A percentile compares a stretch with the other conserved stretches of the same genome.
phyloP scores from a whole-genome alignment of 2,797 vertebrate species.

The Platyrinchus mystaceus region DNA sequence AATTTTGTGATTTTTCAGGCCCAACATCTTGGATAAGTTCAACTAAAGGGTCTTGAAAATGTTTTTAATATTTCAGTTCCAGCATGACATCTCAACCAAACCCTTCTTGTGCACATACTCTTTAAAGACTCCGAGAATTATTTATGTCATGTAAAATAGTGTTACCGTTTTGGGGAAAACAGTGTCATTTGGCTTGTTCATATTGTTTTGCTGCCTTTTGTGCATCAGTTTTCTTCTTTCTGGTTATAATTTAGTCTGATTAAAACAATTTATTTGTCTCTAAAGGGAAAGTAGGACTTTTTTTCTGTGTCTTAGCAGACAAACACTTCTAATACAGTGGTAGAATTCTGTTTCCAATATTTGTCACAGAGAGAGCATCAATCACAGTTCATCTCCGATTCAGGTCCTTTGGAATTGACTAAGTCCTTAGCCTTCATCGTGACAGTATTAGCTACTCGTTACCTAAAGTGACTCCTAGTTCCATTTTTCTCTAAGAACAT shows the following conservation, averaged over 20 bases:
- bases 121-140: neutral
- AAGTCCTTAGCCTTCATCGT: neutral
- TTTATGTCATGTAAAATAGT: neutral
- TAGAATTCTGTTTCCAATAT: neutral
- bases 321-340: neutral
- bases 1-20: conserved; percentile 76
- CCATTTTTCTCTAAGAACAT: neutral
- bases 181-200: neutral
- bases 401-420: neutral
- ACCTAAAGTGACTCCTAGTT: neutral
- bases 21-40: conserved; percentile 74
- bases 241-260: neutral
- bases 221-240: conserved; percentile 3
- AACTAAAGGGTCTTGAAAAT: conserved; percentile 12
- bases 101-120: neutral
- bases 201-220: neutral
- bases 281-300: neutral
- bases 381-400: neutral
- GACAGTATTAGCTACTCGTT: neutral
- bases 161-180: neutral
- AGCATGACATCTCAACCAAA: neutral
- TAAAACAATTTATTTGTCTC: neutral
- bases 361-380: neutral
- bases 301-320: neutral
- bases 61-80: conserved; percentile 29